These are phyloP conservation scores for human DNA, from an alignment of 2,113 vertebrate species.

Conservation along the genomic window GRCh38 chr5:144788001-144788500, in stretches of 20 bases:
- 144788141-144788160: not conserved
- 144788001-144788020: not conserved
- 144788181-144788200: not conserved
- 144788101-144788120: not conserved
- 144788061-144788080: not conserved
- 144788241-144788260: not conserved
- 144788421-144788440: not conserved
- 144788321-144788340: not conserved
- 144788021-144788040: not conserved
- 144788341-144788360: not conserved
- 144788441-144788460: not conserved
- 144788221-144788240: not conserved
- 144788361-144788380: not conserved
- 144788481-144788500: not conserved
- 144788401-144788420: not conserved
- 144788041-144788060: not conserved
- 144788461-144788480: not conserved
- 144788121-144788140: not conserved
- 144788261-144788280: not conserved
- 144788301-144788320: not conserved
- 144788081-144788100: not conserved
- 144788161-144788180: not conserved
- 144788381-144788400: not conserved
- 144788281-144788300: not conserved
- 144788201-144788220: not conserved